phyloP scores from a whole-genome alignment of 2,797 vertebrate genomes.

The Corythornis leucogaster region DNA sequence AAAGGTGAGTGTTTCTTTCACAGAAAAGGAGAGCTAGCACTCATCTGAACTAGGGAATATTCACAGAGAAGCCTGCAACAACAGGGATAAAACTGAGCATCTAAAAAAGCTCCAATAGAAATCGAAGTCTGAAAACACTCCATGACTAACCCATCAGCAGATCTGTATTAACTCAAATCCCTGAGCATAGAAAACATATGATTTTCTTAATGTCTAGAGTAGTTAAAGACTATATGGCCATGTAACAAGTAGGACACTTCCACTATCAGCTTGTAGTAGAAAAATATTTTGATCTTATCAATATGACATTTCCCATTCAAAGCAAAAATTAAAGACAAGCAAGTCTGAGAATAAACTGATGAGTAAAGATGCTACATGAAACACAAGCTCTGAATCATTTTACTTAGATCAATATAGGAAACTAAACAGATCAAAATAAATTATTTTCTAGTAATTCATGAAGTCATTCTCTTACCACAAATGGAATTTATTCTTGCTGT shows the following conservation, averaged over 20 bases:
- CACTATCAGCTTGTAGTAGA: not conserved
- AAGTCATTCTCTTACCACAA: constrained; percentile 88
- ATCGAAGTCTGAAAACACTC: not conserved
- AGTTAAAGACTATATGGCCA: not conserved
- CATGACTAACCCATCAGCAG: not conserved
- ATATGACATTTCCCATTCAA: not conserved
- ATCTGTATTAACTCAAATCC: not conserved
- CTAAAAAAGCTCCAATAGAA: not conserved
- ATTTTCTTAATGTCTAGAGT: not conserved
- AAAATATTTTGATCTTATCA: not conserved
- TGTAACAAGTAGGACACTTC: not conserved
- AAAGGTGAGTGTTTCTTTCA: not conserved
- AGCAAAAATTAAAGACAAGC: not conserved
- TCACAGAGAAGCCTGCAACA: not conserved
- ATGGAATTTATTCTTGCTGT: constrained; percentile 99
- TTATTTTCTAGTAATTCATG: not conserved
- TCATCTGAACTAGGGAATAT: not conserved
- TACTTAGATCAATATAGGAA: not conserved
- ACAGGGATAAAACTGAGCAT: not conserved
- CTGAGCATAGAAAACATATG: not conserved
- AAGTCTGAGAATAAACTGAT: not conserved
- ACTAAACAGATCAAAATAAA: not conserved
- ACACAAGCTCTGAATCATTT: not conserved
- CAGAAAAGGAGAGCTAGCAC: not conserved
- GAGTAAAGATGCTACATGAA: not conserved